These are phyloP conservation scores for Aethes cnicana DNA, from an alignment of 2,888 invertebrate species.

Conservation along the genomic window DNA sequence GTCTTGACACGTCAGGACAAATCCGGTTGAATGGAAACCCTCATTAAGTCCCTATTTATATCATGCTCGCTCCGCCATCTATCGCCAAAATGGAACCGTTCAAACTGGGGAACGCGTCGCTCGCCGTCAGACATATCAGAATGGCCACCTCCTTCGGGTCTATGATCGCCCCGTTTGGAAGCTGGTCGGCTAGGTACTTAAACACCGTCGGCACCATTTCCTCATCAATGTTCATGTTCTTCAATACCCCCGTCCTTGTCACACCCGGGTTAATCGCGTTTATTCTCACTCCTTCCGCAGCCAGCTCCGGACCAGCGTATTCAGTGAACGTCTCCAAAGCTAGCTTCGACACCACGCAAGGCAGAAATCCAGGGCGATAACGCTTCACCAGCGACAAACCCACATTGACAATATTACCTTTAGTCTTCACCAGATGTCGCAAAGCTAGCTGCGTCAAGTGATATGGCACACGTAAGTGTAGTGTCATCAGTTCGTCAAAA, in stretches of 20 bases:
- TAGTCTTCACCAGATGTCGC: conserved; percentile 51
- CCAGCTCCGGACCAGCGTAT: conserved; percentile 49
- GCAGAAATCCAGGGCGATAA: conserved; percentile 46
- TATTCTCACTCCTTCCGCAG: conserved; percentile 50
- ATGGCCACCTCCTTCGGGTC: conserved; percentile 51
- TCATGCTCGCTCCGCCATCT: conserved; percentile 47
- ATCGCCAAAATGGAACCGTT: conserved; percentile 51
- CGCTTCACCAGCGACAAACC: conserved; percentile 47
- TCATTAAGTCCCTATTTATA: not conserved
- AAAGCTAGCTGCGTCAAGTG: conserved; percentile 47
- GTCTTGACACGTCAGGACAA: no score
- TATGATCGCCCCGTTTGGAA: conserved; percentile 44
- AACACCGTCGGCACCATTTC: conserved; percentile 36
- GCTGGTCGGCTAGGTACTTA: conserved; percentile 36
- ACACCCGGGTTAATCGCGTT: conserved; percentile 53
- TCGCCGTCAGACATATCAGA: conserved; percentile 51
- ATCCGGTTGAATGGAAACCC: no score
- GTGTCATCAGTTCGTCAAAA: conserved; percentile 53
- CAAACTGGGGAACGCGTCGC: conserved; percentile 51
- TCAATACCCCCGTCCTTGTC: conserved; percentile 48
- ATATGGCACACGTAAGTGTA: conserved; percentile 54
- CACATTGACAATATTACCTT: conserved; percentile 55
- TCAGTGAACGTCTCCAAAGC: conserved; percentile 49
- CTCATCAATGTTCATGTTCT: conserved; percentile 41
- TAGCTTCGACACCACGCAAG: conserved; percentile 48